Evolutionary conservation across 2,888 invertebrate genomes (phyloP), one percentile per base, ranked within the genome.

Genomic region (Anoncus sp.): DNA sequence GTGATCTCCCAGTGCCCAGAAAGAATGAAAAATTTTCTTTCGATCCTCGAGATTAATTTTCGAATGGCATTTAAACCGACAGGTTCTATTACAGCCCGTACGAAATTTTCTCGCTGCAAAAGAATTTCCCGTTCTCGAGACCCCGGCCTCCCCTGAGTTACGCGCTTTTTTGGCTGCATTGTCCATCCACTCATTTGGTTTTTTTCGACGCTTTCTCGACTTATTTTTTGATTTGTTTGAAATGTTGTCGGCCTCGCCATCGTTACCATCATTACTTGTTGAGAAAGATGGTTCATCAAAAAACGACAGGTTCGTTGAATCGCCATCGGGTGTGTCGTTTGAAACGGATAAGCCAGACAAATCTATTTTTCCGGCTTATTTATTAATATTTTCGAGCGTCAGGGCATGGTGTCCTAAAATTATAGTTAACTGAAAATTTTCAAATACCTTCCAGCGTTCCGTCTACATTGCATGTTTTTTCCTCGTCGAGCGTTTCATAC

Each of bases 21-120:
- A 53, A 53, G 53, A 53, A 10, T 53, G 27, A 53, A 27, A 47
- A 47, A 47, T n/a, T n/a, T 27, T 27, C 20, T 53, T 53, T 53
- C 53, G 14, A 43, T 43, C 43, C 14, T 43, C 43, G 14, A 43
- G 14, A 16, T 16, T 43, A n/a, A 43, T 43, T 43, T 14, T 43
- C 14, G 43, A 14, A 14, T 14, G 43, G 43, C 43, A 43, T 43
- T 43, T 43, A 16, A 43, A 43, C 5, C 43, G 43, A 43, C 43
- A 43, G 43, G 10, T 14, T 43, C 14, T 43, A 43, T 43, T 16
- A 16, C 43, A 43, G 14, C 43, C 43, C 1, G 3, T 1, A 14
- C 14, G 1, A 9, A 43, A 14, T 43, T 43, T 43, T 43, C 16
- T 43, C 43, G 14, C 43, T 43, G 43, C 43, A n/a, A 43, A 43